Evolutionary conservation across 2,888 invertebrate genomes (phyloP).

Genomic region (Pteria penguin): DNA sequence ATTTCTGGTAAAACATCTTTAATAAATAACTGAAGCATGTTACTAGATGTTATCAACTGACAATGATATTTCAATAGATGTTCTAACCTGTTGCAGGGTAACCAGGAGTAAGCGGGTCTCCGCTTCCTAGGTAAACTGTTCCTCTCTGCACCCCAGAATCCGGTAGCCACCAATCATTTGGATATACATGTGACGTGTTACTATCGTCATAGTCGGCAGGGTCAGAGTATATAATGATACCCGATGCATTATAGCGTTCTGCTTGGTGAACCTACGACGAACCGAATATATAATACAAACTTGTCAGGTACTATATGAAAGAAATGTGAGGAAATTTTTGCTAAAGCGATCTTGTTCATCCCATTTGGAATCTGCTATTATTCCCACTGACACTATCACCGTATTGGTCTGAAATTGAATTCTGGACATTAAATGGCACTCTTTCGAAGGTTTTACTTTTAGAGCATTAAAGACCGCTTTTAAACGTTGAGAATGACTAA

Average conservation of each 20-base stretch:
- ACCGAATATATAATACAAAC: not conserved
- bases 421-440: too few species aligned
- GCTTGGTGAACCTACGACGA: slow-evolving; percentile 77
- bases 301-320: not conserved
- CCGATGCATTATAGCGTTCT: slow-evolving; percentile 76
- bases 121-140: slow-evolving; percentile 74
- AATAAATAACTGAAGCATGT: too few species aligned
- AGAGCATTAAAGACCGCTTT: too few species aligned
- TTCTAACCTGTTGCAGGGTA: slow-evolving; percentile 81
- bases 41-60: too few species aligned
- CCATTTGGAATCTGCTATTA: too few species aligned
- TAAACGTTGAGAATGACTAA: too few species aligned
- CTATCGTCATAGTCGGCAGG: slow-evolving; percentile 78
- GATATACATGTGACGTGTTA: slow-evolving; percentile 75
- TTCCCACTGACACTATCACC: too few species aligned
- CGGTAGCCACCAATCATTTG: slow-evolving; percentile 81
- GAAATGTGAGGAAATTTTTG: not conserved
- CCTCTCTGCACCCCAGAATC: slow-evolving; percentile 81
- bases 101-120: slow-evolving; percentile 82
- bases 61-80: too few species aligned
- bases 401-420: too few species aligned
- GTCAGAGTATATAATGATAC: slow-evolving; percentile 80
- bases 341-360: not conserved
- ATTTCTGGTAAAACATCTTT: too few species aligned
- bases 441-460: too few species aligned